phyloP scores from a whole-genome alignment of 1,140 invertebrate species.

The Drosophila ananassae region DNA sequence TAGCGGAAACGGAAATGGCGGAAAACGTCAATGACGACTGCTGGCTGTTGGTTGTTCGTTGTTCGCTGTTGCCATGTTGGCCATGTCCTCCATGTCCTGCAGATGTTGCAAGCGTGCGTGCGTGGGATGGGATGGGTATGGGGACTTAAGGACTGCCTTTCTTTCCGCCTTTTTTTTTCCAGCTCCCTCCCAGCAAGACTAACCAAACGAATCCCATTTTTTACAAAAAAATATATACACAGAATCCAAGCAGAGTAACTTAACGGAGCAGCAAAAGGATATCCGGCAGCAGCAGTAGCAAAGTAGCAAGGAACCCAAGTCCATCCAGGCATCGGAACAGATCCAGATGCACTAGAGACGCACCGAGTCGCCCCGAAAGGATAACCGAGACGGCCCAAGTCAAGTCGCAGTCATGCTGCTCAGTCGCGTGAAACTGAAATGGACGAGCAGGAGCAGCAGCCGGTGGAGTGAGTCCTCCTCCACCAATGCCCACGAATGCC shows the following conservation, averaged over 20 bases:
- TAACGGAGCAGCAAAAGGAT: conserved; percentile 15
- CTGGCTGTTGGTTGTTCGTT: conserved; percentile 27
- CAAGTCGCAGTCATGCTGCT: conserved; percentile 29
- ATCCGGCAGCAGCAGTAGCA: conserved; percentile 6
- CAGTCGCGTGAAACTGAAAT: conserved; percentile 70
- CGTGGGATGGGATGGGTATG: neutral
- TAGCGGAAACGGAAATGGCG: conserved; percentile 72
- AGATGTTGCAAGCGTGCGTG: conserved; percentile 10
- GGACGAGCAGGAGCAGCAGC: conserved; percentile 6
- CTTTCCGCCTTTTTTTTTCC: conserved; percentile 6
- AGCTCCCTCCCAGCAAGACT: neutral
- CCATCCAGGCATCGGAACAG: conserved; percentile 50
- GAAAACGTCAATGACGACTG: conserved; percentile 64
- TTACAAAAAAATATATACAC: conserved; percentile 41
- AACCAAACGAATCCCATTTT: neutral
- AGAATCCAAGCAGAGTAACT: conserved; percentile 33
- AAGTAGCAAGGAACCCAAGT: conserved; percentile 46
- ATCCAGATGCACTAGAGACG: conserved; percentile 5
- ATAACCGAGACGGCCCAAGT: neutral
- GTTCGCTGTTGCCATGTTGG: too few relatives aligned
- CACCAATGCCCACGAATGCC: neutral
- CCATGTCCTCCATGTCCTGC: neutral
- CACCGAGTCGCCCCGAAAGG: neutral
- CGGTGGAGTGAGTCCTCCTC: neutral
- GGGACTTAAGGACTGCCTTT: conserved; percentile 4